Base-by-base conservation (phyloP, 2,888 invertebrate genomes). In the Cosmorhoe ocellata region DNA sequence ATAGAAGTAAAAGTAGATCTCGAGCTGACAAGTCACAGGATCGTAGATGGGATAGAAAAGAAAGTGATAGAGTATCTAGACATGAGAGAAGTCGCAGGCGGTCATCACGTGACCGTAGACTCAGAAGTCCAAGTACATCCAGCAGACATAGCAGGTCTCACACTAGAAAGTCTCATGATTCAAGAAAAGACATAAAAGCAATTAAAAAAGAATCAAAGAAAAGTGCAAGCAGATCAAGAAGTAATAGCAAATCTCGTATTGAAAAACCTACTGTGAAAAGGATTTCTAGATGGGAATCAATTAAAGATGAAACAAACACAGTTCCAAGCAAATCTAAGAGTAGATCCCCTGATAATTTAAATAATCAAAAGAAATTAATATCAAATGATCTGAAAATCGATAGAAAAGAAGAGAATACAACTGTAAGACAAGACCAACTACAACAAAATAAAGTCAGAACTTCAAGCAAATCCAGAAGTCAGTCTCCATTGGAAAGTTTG, bases 1-100 rank as follows among this genome's bases (percentile, higher is more conserved):
- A 40, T 10, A 45, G 46, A 14, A 52, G 47, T 34, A 24, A 18
- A 33, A 58, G 49, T 44, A 50, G 41, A 24, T 36, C 33, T 22
- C 27, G 27, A 3, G 9, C 32, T 31, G 51, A 45, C 40, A 47
- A 31, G 36, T 55, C 52, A 14, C 47, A 56, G 50, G 33, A 60
- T 46, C 33, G 34, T 42, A 34, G 22, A 48, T 14, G 18, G 13
- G 42, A 48, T n/a, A 31, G 31, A 28, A 42, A 37, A 26, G 24
- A 22, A 11, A 14, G 13, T 30, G 28, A 22, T 13, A 40, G 24
- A 32, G 27, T 4, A 32, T 33, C 36, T 10, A 37, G 31, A 9
- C 22, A 12, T 7, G 24, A 32, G 10, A 53, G 36, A 43, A 22
- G 7, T 26, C 18, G 5, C 1, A 41, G 42, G 6, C 47, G 31